A percentile compares a stretch with the other conserved stretches of the same genome.
These are phyloP conservation scores for Diarsia brunnea DNA, from an alignment of 2,888 invertebrate species.

Conservation along the genomic window DNA sequence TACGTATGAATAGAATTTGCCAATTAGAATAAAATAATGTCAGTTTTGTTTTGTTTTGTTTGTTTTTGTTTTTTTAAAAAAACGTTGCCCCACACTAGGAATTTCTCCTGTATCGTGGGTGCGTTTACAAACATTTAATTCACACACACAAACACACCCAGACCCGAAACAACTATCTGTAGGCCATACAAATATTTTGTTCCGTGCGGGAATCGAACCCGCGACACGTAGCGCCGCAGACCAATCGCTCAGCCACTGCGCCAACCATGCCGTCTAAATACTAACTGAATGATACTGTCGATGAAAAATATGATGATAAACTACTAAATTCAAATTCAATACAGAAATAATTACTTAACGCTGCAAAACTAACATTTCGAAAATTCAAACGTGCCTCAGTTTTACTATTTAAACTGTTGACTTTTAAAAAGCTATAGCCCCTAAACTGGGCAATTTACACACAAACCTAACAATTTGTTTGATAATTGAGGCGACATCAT, in stretches of 20 bases:
- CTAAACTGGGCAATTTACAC: neutral
- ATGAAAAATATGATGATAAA: neutral
- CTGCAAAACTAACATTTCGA: neutral
- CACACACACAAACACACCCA: too few species aligned
- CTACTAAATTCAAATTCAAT: neutral
- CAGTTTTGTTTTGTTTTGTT: too few species aligned
- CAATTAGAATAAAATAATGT: neutral
- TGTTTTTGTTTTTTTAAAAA: too few species aligned
- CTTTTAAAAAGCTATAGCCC: neutral
- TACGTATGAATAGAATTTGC: neutral
- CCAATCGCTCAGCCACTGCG: too few species aligned
- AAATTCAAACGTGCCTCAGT: neutral
- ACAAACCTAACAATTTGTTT: conserved; percentile 27
- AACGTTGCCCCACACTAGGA: too few species aligned
- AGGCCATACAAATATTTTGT: too few species aligned
- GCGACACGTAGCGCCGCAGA: too few species aligned
- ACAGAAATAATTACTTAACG: neutral
- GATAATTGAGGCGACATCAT: conserved; percentile 35
- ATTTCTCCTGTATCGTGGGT: too few species aligned
- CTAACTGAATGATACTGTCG: neutral
- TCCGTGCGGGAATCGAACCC: too few species aligned
- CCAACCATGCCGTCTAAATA: too few species aligned
- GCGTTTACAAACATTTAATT: too few species aligned
- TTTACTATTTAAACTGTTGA: conserved; percentile 18
- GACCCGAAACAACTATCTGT: too few species aligned